Conservation (phyloP, 2,888 invertebrate species). For the Ditula angustiorana region DNA sequence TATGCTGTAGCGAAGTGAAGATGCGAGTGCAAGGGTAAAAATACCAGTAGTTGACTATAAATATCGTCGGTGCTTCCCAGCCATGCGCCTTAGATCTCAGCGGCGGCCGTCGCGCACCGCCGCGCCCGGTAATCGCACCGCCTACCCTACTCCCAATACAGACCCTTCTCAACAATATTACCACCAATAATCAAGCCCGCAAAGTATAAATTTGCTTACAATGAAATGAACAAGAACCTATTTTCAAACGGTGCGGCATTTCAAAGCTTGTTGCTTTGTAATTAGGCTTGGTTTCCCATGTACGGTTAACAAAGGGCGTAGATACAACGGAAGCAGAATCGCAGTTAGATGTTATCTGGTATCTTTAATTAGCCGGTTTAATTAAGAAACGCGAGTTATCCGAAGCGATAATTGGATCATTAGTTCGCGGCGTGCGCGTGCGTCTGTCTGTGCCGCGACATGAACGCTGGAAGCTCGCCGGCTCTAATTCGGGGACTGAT, state of each 20-base stretch:
- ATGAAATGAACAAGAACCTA: neutral
- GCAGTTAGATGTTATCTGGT: conserved; percentile 52
- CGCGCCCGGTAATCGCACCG: conserved; percentile 71
- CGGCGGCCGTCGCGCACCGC: conserved; percentile 81
- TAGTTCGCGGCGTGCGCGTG: conserved; percentile 56
- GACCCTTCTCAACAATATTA: neutral
- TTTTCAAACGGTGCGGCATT: conserved; percentile 33
- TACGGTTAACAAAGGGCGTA: conserved; percentile 56
- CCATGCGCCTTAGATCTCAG: conserved; percentile 72
- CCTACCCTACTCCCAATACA: conserved; percentile 61
- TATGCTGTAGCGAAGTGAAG: neutral
- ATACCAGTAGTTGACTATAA: conserved; percentile 54
- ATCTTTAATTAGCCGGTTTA: conserved; percentile 72
- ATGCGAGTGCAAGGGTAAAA: neutral
- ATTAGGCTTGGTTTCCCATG: conserved; percentile 44
- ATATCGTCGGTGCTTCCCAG: conserved; percentile 58
- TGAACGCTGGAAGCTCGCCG: neutral
- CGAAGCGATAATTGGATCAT: conserved; percentile 77
- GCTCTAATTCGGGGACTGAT: neutral
- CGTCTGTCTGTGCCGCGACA: conserved; percentile 35
- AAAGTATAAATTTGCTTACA: neutral
- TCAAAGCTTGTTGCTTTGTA: conserved; percentile 26
- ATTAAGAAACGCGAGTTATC: conserved; percentile 72
- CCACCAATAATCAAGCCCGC: conserved; percentile 38
- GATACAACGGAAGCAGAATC: conserved; percentile 66